Conservation (phyloP, 2,888 invertebrate species). For the Nasonia oneida region DNA sequence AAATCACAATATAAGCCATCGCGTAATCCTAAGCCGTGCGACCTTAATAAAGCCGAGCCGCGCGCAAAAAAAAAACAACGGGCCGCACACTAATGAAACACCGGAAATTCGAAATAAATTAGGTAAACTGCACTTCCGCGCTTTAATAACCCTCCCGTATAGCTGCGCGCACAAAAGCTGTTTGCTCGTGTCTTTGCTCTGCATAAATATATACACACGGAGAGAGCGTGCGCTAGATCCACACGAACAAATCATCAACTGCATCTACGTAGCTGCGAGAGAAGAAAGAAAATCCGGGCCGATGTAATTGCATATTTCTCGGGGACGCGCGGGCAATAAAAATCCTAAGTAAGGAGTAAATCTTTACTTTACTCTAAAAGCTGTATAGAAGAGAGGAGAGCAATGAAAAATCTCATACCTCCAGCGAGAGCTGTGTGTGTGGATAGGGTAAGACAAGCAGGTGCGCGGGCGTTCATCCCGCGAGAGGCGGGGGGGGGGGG, state of each 20-base stretch:
- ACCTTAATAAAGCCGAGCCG: not conserved
- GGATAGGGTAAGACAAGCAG: not conserved
- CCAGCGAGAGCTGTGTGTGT: not conserved
- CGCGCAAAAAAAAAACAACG: not conserved
- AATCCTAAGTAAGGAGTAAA: constrained; percentile 51
- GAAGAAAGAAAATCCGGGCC: not conserved
- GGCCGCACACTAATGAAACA: too few relatives aligned
- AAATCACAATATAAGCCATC: not conserved
- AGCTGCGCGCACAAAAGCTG: not conserved
- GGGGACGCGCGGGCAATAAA: constrained; percentile 23
- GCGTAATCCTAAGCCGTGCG: not conserved
- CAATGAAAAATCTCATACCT: constrained; percentile 54
- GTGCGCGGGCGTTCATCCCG: not conserved
- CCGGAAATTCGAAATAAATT: not conserved
- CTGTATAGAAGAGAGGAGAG: constrained; percentile 33
- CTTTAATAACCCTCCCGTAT: not conserved
- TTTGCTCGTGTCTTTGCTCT: not conserved
- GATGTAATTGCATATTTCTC: constrained; percentile 46
- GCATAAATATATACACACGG: not conserved
- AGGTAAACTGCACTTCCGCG: not conserved
- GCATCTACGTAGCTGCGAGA: too few relatives aligned
- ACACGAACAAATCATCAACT: constrained; percentile 28
- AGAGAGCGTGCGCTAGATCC: too few relatives aligned
- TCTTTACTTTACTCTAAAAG: constrained; percentile 54
- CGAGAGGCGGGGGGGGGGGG: not conserved